Percentiles rank a stretch among this genome's conserved stretches.
Evolutionary conservation across 1,140 invertebrate genomes (phyloP).

Genomic region (Mycetomoellerius zeteki): DNA sequence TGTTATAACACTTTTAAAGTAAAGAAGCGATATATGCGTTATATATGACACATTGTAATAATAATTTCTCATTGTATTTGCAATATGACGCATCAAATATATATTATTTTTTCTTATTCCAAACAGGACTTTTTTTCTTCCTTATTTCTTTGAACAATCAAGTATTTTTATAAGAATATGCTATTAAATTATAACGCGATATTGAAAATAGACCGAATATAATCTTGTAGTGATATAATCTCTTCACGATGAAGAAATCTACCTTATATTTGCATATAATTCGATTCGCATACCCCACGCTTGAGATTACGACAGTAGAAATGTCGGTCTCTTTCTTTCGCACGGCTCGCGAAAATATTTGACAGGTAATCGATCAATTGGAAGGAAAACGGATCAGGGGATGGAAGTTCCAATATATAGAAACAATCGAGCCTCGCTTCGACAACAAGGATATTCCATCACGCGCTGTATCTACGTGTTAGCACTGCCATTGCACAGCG

Average conservation of each 20-base stretch:
- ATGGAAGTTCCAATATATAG: slow-evolving; percentile 36
- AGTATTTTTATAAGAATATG: background rate
- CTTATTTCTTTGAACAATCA: background rate
- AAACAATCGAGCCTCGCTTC: slow-evolving; percentile 42
- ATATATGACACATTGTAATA: too few species aligned
- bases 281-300: slow-evolving; percentile 19
- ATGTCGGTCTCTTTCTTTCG: slow-evolving; percentile 37
- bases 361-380: slow-evolving; percentile 59
- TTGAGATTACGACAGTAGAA: slow-evolving; percentile 25
- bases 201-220: background rate
- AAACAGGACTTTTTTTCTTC: background rate
- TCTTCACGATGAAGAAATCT: background rate
- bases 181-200: background rate
- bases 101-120: background rate
- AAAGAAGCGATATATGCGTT: too few species aligned
- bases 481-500: slow-evolving; percentile 21
- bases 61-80: background rate
- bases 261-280: slow-evolving; percentile 37
- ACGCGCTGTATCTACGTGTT: slow-evolving; percentile 36
- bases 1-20: too few species aligned
- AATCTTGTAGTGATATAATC: background rate
- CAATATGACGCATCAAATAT: background rate
- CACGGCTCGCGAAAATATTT: slow-evolving; percentile 32
- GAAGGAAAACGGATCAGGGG: slow-evolving; percentile 29
- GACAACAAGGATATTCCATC: slow-evolving; percentile 49